Percentiles rank a stretch among this genome's conserved stretches.
Conservation (phyloP, 2,797 vertebrate species). For the Philypnodon macrostomus region DNA sequence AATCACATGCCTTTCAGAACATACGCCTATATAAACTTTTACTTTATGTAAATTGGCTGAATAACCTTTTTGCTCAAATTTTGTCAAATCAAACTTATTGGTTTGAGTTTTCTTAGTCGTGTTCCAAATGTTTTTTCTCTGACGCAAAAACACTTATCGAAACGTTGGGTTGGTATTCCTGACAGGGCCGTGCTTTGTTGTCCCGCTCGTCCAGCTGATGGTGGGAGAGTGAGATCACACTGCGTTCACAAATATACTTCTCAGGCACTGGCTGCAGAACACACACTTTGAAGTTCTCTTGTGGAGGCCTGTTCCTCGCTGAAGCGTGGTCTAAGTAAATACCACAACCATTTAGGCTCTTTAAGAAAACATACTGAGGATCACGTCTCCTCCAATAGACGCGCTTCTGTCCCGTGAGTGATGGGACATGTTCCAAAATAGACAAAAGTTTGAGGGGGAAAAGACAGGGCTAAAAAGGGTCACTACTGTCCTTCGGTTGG, state of each 20-base stretch:
- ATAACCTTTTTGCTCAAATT: no score
- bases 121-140: neutral
- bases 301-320: conserved; percentile 76
- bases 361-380: conserved; percentile 75
- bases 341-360: conserved; percentile 74
- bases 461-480: conserved; percentile 1
- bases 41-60: no score
- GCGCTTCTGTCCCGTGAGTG: conserved; percentile 11
- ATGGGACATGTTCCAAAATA: neutral
- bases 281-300: conserved; percentile 84
- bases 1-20: no score
- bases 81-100: no score
- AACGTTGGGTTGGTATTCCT: neutral
- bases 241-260: conserved; percentile 85
- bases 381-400: conserved; percentile 66
- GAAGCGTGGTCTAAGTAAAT: conserved; percentile 80
- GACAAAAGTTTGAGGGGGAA: neutral
- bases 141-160: conserved; percentile 1
- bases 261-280: conserved; percentile 55
- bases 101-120: neutral
- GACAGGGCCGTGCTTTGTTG: conserved; percentile 36
- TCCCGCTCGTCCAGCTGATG: conserved; percentile 32
- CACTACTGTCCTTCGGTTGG: conserved; percentile 2
- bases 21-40: no score
- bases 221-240: conserved; percentile 77